These are phyloP conservation scores for Heterocephalus glaber DNA, from an alignment of 2,113 vertebrate species.

Conservation along the genomic window DNA sequence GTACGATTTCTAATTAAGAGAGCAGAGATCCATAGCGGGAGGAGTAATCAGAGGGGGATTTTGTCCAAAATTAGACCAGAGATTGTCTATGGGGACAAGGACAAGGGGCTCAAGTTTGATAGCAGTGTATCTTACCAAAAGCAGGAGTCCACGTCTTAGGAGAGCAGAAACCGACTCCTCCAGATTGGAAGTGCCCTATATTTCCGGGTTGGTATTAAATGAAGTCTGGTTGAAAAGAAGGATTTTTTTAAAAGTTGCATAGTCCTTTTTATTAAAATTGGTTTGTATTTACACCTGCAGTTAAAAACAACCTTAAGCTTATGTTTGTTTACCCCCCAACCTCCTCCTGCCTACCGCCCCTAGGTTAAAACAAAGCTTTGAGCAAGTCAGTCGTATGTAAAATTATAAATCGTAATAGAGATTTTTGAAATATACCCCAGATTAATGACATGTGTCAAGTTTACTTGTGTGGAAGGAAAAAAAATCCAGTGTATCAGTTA, in stretches of 20 bases:
- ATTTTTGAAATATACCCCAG: slow-evolving; percentile 59
- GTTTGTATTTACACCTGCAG: slow-evolving; percentile 54
- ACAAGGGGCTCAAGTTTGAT: slow-evolving; percentile 79
- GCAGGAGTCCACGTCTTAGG: slow-evolving; percentile 52
- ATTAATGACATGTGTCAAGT: slow-evolving; percentile 49
- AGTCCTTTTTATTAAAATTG: not conserved
- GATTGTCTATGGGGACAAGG: slow-evolving; percentile 69
- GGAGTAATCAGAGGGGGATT: slow-evolving; percentile 25
- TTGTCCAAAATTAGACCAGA: slow-evolving; percentile 78
- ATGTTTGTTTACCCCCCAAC: not conserved
- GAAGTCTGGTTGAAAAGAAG: slow-evolving; percentile 55
- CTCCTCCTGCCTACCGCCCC: not conserved
- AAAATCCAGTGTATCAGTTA: slow-evolving; percentile 31
- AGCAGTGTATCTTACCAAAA: slow-evolving; percentile 62
- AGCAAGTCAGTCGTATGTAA: not conserved
- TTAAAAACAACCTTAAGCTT: not conserved
- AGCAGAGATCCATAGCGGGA: not conserved
- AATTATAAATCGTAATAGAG: slow-evolving; percentile 27
- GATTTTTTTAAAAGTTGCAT: not conserved
- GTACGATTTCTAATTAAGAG: slow-evolving; percentile 54
- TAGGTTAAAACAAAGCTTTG: slow-evolving; percentile 71
- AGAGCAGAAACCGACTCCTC: not conserved
- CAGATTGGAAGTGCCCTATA: not conserved
- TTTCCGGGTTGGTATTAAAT: slow-evolving; percentile 33
- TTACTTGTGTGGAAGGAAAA: slow-evolving; percentile 67